These are phyloP conservation scores for Tinea pellionella DNA, from an alignment of 2,888 invertebrate species.

Conservation along the genomic window DNA sequence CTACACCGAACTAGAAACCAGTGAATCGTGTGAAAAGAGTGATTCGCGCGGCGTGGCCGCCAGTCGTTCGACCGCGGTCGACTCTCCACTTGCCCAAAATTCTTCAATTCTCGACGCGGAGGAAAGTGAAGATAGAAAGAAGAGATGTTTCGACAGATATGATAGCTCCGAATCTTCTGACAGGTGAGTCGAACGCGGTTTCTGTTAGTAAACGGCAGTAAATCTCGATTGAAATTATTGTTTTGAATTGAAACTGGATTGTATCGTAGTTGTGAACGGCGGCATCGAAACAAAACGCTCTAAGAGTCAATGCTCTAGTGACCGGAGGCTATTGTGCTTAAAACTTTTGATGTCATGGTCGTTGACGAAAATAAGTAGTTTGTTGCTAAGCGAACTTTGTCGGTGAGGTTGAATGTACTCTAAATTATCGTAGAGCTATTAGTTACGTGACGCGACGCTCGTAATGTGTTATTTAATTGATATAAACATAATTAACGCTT, in stretches of 20 bases:
- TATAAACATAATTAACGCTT: constrained; percentile 22
- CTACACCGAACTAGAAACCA: constrained; percentile 61
- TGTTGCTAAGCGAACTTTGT: constrained; percentile 21
- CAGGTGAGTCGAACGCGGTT: constrained; percentile 73
- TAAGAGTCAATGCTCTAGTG: constrained; percentile 63
- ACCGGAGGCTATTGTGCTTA: constrained; percentile 54
- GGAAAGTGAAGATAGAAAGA: constrained; percentile 76
- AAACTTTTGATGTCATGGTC: constrained; percentile 63
- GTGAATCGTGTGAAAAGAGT: constrained; percentile 67
- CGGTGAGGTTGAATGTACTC: constrained; percentile 57
- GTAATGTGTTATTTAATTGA: constrained; percentile 30
- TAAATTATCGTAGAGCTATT: constrained; percentile 25
- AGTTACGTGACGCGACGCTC: constrained; percentile 31
- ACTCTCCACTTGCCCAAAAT: constrained; percentile 24
- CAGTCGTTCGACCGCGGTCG: constrained; percentile 39
- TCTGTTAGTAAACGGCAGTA: constrained; percentile 16
- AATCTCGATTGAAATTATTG: not conserved
- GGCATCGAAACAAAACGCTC: constrained; percentile 28
- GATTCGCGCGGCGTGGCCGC: constrained; percentile 61
- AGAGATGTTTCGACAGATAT: constrained; percentile 90
- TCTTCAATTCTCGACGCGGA: not conserved
- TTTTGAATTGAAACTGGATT: constrained; percentile 2
- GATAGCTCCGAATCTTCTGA: constrained; percentile 95
- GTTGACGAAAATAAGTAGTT: constrained; percentile 43
- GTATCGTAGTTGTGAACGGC: constrained; percentile 24